Evolutionary conservation across 2,113 vertebrate species (phyloP).

Genomic region (Chrysochloris asiatica): DNA sequence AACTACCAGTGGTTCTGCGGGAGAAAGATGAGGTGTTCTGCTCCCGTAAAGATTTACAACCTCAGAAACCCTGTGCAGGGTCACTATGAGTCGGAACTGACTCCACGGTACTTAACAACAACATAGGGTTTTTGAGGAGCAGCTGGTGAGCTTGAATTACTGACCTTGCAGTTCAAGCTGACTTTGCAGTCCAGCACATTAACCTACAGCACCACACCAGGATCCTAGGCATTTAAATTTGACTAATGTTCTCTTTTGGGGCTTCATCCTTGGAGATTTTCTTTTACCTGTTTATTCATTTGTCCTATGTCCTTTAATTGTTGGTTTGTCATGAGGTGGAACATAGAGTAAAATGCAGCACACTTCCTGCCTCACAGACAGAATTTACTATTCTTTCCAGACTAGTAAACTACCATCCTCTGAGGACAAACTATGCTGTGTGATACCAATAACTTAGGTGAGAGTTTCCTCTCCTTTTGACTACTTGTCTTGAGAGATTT

Average conservation of each 20-base stretch:
- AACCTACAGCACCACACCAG: no score
- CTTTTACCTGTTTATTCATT: neutral
- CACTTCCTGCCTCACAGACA: neutral
- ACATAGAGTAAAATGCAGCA: accelerated
- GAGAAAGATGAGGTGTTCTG: no score
- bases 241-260: no score
- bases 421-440: neutral
- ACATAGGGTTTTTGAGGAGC: no score
- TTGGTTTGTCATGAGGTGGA: neutral
- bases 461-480: neutral
- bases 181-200: no score
- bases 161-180: no score
- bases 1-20: no score
- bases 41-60: no score
- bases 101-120: no score
- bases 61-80: no score
- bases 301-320: neutral
- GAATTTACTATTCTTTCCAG: neutral
- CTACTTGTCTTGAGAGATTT: neutral
- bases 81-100: neutral
- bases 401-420: neutral
- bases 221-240: neutral
- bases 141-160: no score
- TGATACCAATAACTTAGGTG: neutral
- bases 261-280: neutral